These are phyloP conservation scores for Stichodactyla helianthus DNA, from an alignment of 64 coral and sea anemone genomes.

Conservation along the genomic window DNA sequence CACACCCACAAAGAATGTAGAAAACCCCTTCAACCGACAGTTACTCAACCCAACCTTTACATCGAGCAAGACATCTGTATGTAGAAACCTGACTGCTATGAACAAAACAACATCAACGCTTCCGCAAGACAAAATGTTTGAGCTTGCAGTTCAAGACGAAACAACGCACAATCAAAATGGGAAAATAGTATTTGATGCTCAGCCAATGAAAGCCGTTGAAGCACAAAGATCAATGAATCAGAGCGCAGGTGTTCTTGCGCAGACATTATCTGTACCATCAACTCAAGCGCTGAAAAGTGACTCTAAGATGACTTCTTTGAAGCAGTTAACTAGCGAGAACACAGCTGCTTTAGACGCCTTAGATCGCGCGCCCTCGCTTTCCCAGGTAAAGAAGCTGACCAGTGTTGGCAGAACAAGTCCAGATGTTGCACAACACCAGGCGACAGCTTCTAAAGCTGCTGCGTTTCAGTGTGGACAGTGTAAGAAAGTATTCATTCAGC, in stretches of 20 bases:
- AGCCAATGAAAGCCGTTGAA: not conserved
- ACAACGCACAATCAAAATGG: not conserved
- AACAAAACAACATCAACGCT: not conserved
- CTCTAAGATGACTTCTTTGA: not conserved
- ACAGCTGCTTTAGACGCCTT: not conserved
- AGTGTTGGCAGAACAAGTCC: not conserved
- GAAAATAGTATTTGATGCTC: not conserved
- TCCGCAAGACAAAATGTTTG: not conserved
- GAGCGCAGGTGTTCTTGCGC: not conserved
- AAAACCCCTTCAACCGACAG: not conserved
- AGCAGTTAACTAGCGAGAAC: not conserved
- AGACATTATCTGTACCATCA: not conserved
- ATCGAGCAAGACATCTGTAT: not conserved
- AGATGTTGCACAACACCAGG: not conserved
- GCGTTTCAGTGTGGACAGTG: constrained; percentile 41
- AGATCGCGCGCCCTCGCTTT: not conserved
- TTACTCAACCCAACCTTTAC: not conserved
- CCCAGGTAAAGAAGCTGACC: not conserved
- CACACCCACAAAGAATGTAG: not conserved
- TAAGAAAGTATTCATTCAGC: constrained; percentile 36
- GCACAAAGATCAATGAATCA: not conserved
- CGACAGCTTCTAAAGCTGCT: not conserved
- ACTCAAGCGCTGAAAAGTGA: not conserved
- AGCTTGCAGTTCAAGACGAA: not conserved
- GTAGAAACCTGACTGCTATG: not conserved